These are phyloP conservation scores for Scolopax rusticola DNA, from an alignment of 2,797 vertebrate species.

Conservation along the genomic window DNA sequence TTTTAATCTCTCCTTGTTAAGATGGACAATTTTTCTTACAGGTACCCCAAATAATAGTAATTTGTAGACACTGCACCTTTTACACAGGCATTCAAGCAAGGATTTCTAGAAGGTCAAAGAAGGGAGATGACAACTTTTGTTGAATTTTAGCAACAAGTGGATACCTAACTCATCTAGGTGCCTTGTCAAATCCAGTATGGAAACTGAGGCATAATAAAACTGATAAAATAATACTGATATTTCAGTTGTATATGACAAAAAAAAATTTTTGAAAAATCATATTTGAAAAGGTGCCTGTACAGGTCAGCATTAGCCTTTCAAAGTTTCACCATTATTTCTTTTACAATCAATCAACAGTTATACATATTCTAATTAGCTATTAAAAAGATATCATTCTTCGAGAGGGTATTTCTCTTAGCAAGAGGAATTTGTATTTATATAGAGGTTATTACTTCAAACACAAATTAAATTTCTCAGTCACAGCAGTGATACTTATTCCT, in stretches of 20 bases:
- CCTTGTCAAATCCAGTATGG: background rate
- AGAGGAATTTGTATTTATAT: background rate
- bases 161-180: background rate
- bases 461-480: background rate
- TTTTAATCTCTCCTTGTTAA: slow-evolving; percentile 59
- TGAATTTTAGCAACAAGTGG: background rate
- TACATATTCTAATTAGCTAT: background rate
- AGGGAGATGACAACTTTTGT: background rate
- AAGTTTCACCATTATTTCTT: background rate
- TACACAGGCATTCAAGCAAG: background rate
- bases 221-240: background rate
- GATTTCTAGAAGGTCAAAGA: slow-evolving; percentile 25
- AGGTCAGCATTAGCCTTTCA: background rate
- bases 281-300: background rate
- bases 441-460: slow-evolving; percentile 36
- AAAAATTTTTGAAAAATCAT: background rate
- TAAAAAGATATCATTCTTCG: background rate
- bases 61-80: background rate
- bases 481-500: background rate
- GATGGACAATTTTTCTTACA: background rate
- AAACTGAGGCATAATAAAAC: too few relatives aligned
- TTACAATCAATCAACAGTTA: background rate
- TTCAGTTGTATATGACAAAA: background rate
- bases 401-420: slow-evolving; percentile 3
- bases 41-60: slow-evolving; percentile 5